Base-by-base conservation (phyloP, 1,140 invertebrate species). In the Brevipalpus yothersi region DNA sequence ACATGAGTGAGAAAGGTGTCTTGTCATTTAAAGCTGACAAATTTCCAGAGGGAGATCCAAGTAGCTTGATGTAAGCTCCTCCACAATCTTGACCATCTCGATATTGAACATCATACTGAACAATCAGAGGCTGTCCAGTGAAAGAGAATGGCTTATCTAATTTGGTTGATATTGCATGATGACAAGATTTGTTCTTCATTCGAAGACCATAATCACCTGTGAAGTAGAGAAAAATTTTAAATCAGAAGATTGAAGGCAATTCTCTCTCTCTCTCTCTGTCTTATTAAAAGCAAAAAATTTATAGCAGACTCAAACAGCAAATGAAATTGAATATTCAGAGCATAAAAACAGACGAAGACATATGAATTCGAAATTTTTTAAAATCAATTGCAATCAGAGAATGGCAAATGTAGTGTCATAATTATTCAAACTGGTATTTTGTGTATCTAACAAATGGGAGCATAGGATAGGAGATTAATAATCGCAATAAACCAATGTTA, bases 71-170 rank as follows among this genome's bases (percentile, higher is more conserved):
- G 71, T 99, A 99, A 12, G 91, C 91, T 15, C 94, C 94, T 53
- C 94, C 94, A 75, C 94, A 99, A 72, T 97, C 92, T 74, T 96
- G 90, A 4, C 91, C 91, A 69, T 94, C 89, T 79, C 94, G 82
- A 61, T 77, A 78, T 60, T 72, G 72, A 11, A 78, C 77, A 21
- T 63, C 62, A n/a, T 91, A 97, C 72, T 98, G 94, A 11, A 96
- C 81, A 66, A 98, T 75, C 31, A 99, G 74, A 66, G 87, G 88
- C 42, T 70, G 62, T 53, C 80, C 78, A 42, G 73, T 76, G 69
- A 98, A 98, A 41, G 82, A 74, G 72, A 94, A 97, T n/a, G 83
- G 81, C 68, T 79, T 82, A 55, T 76, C 74, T 8, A 99, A 73
- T 43, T 78, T 74, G n/a, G 84, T 75, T 15, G 91, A 77, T 66